Evolutionary conservation across 2,797 vertebrate species (phyloP).

Genomic region (Sebastes jordani): DNA sequence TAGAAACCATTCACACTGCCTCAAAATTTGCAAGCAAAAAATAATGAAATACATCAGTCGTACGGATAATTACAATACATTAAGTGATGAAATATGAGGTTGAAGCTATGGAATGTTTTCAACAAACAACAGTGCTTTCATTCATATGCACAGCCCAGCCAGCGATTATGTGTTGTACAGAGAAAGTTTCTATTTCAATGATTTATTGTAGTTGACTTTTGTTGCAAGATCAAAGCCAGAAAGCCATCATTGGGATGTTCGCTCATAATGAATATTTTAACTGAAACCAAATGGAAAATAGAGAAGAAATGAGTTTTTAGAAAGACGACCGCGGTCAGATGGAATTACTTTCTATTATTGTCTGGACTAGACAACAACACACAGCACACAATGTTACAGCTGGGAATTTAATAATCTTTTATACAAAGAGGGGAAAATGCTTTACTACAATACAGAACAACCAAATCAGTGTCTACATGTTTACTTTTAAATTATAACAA

Average conservation of each 20-base stretch:
- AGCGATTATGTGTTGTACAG: constrained; percentile 5
- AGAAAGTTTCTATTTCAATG: constrained; percentile 4
- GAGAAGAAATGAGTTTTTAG: constrained; percentile 31
- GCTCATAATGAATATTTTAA: constrained; percentile 49
- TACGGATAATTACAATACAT: neutral
- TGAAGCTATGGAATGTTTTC: neutral
- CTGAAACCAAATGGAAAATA: constrained; percentile 22
- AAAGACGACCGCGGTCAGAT: constrained; percentile 11
- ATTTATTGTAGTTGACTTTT: constrained; percentile 28
- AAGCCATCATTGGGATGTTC: constrained; percentile 18
- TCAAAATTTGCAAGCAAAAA: neutral
- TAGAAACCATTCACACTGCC: neutral
- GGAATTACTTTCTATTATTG: constrained; percentile 49
- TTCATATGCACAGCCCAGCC: neutral
- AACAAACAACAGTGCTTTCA: neutral
- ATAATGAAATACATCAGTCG: neutral
- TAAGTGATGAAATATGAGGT: neutral
- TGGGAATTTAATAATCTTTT: constrained; percentile 34
- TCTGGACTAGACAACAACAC: constrained; percentile 24
- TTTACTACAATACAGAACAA: neutral
- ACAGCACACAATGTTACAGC: neutral
- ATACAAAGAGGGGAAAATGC: neutral
- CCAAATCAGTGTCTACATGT: neutral
- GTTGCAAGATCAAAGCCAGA: constrained; percentile 32
- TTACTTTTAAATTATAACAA: neutral